Evolutionary conservation across 2,888 invertebrate species (phyloP).

Genomic region (Aethes cnicana): DNA sequence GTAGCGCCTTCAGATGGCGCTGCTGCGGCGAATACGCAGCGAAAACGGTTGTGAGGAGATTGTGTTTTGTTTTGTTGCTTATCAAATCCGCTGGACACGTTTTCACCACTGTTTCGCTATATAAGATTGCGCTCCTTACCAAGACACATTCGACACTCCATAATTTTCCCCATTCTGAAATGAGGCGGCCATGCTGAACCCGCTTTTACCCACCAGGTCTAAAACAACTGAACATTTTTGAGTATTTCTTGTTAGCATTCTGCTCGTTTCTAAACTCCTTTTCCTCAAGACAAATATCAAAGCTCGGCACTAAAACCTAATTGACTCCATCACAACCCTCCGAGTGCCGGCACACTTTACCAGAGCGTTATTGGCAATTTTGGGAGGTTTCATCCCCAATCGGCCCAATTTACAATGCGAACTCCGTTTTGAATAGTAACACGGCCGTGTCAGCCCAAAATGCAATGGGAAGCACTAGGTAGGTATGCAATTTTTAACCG

Average conservation of each 20-base stretch:
- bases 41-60: no score
- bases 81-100: no score
- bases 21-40: no score
- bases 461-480: no score
- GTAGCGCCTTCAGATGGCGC: no score
- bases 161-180: not conserved
- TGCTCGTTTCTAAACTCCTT: not conserved
- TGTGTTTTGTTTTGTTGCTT: no score
- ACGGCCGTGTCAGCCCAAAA: not conserved
- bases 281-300: conserved; percentile 7
- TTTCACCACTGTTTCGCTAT: no score
- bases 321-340: conserved; percentile 7
- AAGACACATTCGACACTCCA: no score
- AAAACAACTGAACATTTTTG: not conserved
- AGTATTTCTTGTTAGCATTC: not conserved
- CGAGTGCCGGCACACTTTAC: conserved; percentile 10
- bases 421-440: conserved; percentile 1
- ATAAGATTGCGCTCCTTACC: no score
- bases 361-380: conserved; percentile 4
- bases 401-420: conserved; percentile 4
- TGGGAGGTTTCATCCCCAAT: not conserved
- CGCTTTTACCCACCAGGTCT: not conserved
- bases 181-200: not conserved
- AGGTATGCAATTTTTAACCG: no score
- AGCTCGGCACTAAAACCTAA: conserved; percentile 6